Base-by-base conservation (phyloP, 92 coral and sea anemone species). In the Umimayanthus kanabou region DNA sequence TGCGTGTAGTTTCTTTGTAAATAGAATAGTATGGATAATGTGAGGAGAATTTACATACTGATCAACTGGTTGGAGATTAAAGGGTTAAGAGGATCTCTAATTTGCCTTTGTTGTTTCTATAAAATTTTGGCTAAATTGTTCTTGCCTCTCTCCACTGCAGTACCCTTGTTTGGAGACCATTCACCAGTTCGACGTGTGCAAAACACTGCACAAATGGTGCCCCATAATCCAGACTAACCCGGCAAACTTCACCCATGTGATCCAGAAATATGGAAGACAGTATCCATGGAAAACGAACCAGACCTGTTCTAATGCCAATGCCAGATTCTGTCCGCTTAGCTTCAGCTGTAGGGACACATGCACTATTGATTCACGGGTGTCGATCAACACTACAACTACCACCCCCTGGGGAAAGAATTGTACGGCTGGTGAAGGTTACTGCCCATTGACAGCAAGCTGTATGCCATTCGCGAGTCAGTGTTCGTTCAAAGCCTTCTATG, bases 401-500 rank as follows among this genome's bases (percentile, higher is more conserved):
- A 82, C 86, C 7, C 86, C 86, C 57, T 82, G 86, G 86, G 77
- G 86, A 9, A 40, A 82, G 40, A 82, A 82, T 30, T 82, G 86
- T 65, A 66, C 87, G 25, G n/a, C 65, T 26, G 87, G 78, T 6
- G 77, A 83, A 33, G 65, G 65, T 2, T 83, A 83, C 67, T 83
- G 87, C 22, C 87, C 78, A 4, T 22, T 83, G 67, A 83, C 87
- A 13, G 87, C 87, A 11, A 83, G 87, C 6, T 83, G 87, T 83
- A 70, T 83, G 76, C 87, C 87, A 16, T 22, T 28, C 1, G 76
- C 87, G 3, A 83, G 26, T 26, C n/a, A 43, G 22, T 83, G 87
- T 73, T 83, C 87, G 7, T 83, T 83, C 29, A 70, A 26, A 25
- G 78, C 87, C 10, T 83, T 83, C 40, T 6, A 26, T 30, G 42